Evolutionary conservation across 2,888 invertebrate species (phyloP).

Genomic region (Herminia tarsipennalis): DNA sequence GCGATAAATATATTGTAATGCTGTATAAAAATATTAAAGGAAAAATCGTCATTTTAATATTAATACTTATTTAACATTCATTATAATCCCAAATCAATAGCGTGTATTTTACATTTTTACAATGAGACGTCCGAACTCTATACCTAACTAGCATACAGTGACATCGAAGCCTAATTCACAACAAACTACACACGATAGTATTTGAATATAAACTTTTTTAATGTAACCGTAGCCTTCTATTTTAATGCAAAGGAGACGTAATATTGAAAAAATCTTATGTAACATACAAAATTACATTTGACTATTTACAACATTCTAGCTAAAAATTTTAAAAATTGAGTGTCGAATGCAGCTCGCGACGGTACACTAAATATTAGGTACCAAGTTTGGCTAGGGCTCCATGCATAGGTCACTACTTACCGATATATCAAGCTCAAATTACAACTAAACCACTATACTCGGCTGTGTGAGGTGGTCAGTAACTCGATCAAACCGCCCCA

Average conservation of each 20-base stretch:
- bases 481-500: conserved; percentile 24
- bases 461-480: conserved; percentile 35
- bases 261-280: conserved; percentile 78
- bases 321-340: conserved; percentile 67
- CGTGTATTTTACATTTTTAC: conserved; percentile 85
- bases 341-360: conserved; percentile 62
- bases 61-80: conserved; percentile 80
- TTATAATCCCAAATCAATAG: conserved; percentile 76
- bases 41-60: conserved; percentile 81
- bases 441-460: conserved; percentile 50
- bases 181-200: conserved; percentile 82
- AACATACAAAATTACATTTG: conserved; percentile 83
- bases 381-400: conserved; percentile 75
- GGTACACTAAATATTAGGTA: conserved; percentile 73
- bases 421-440: conserved; percentile 69
- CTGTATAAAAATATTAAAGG: conserved; percentile 86
- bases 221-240: conserved; percentile 78
- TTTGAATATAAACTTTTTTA: conserved; percentile 72
- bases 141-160: conserved; percentile 79
- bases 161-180: conserved; percentile 81
- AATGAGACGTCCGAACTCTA: conserved; percentile 79
- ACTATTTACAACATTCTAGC: conserved; percentile 82
- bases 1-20: conserved; percentile 83
- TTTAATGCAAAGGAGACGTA: conserved; percentile 80
- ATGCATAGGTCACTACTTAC: conserved; percentile 74